Base-by-base conservation (phyloP, 2,113 vertebrate genomes). In the Heptranchias perlo region DNA sequence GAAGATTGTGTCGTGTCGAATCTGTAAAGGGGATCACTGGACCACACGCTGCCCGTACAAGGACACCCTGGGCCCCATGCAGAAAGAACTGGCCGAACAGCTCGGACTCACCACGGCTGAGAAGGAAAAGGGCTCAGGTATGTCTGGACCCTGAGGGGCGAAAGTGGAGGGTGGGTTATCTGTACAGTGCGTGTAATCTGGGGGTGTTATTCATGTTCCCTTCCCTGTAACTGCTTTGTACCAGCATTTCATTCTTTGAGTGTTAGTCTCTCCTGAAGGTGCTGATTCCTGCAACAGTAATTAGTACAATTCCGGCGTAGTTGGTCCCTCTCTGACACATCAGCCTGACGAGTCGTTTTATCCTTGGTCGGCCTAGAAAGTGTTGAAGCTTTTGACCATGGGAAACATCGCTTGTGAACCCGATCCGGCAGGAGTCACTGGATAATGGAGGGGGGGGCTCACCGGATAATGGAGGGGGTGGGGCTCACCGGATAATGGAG, bases 11-110 rank as follows among this genome's bases (percentile, higher is more conserved):
- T 99, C 98, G 0, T 99, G 99, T 96, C 98, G 99, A 65, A 99
- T 99, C 97, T 99, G 99, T 97, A 99, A 99, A 96, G 99, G 99
- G 0, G 99, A 99, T 97, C 99, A 99, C 96, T 99, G 99, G 99
- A 99, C 99, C 96, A 99, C 99, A 13, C 98, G 99, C 91, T 99
- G 99, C 93, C 99, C 99, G 0, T 99, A 99, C 97, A 99, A 99
- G 97, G 99, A 99, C 97, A 99, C 99, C 0, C 96, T 99, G 97
- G 99, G 99, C 0, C 99, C 99, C 0, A 99, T 99, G 99, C 99
- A 99, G 98, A 99, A 99, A 97, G 99, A 99, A 96, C 96, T 99
- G 97, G 99, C 99, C 0, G 99, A 99, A 96, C 99, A 99, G 97
- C 97, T 99, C 69, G 99, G 99, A 0, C 97, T 99, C 64, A 98